Conservation (phyloP, 2,888 invertebrate species). For the Alentia gelatinosa region DNA sequence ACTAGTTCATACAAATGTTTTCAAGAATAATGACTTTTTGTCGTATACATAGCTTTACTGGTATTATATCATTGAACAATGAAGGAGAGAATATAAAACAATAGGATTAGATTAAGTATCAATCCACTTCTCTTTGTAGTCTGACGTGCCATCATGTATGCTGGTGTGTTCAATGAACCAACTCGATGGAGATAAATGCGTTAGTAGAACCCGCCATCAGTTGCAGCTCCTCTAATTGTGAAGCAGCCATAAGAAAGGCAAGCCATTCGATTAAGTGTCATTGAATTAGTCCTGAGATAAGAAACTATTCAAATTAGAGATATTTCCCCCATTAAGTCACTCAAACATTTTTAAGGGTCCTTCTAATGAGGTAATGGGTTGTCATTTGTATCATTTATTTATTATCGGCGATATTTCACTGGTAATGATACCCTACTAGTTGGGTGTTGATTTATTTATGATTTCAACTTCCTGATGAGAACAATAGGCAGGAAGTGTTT, state of each 20-base stretch:
- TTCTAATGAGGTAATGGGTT: neutral
- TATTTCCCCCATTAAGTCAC: neutral
- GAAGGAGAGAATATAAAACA: neutral
- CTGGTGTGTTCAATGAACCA: neutral
- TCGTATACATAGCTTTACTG: neutral
- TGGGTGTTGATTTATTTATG: neutral
- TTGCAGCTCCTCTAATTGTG: neutral
- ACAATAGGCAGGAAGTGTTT: too few relatives aligned
- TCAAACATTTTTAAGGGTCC: neutral
- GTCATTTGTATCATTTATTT: constrained; percentile 1
- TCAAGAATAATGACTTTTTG: too few relatives aligned
- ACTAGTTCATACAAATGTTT: too few relatives aligned
- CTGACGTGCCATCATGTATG: neutral
- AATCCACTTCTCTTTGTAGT: neutral
- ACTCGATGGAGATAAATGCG: neutral
- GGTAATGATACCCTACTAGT: neutral
- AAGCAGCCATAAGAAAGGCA: neutral
- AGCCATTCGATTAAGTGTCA: neutral
- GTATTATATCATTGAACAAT: neutral
- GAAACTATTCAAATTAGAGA: constrained; percentile 32
- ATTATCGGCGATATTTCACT: neutral
- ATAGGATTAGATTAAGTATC: neutral
- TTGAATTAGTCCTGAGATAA: neutral
- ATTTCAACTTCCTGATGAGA: neutral
- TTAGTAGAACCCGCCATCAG: neutral